Evolutionary conservation across 2,113 vertebrate genomes (phyloP).

Genomic region (Crocuta crocuta): DNA sequence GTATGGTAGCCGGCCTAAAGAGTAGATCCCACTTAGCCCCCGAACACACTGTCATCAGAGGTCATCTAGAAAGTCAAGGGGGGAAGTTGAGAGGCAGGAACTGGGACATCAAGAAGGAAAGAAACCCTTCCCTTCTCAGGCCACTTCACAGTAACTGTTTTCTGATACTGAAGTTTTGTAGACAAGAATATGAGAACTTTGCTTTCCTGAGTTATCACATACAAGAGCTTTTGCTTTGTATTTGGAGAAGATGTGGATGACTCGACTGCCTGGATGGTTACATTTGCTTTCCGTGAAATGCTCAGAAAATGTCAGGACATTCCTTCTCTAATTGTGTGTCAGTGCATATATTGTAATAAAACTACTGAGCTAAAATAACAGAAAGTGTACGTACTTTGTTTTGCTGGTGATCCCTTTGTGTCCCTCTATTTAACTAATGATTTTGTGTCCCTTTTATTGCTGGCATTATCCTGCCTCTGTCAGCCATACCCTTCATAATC

Average conservation of each 20-base stretch:
- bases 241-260: constrained; percentile 72
- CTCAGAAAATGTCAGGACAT: constrained; percentile 86
- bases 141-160: constrained; percentile 51
- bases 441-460: constrained; percentile 56
- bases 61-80: neutral
- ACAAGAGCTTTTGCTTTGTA: constrained; percentile 76
- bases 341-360: constrained; percentile 88
- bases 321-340: constrained; percentile 85
- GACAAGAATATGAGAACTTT: constrained; percentile 62
- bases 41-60: neutral
- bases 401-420: constrained; percentile 49
- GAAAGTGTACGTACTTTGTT: constrained; percentile 42
- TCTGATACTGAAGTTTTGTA: constrained; percentile 68
- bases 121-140: constrained; percentile 65
- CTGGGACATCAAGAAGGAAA: constrained; percentile 53
- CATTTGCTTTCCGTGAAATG: constrained; percentile 85
- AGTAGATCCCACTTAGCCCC: constrained; percentile 43
- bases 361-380: constrained; percentile 83
- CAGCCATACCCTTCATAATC: neutral
- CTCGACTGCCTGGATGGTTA: constrained; percentile 76
- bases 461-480: neutral
- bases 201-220: constrained; percentile 74
- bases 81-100: constrained; percentile 33
- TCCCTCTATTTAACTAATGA: neutral
- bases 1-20: constrained; percentile 39